Percentiles rank a stretch among this genome's conserved stretches.
These are phyloP conservation scores for Rhopalosiphum maidis DNA, from an alignment of 1,140 invertebrate genomes.

Conservation along the genomic window DNA sequence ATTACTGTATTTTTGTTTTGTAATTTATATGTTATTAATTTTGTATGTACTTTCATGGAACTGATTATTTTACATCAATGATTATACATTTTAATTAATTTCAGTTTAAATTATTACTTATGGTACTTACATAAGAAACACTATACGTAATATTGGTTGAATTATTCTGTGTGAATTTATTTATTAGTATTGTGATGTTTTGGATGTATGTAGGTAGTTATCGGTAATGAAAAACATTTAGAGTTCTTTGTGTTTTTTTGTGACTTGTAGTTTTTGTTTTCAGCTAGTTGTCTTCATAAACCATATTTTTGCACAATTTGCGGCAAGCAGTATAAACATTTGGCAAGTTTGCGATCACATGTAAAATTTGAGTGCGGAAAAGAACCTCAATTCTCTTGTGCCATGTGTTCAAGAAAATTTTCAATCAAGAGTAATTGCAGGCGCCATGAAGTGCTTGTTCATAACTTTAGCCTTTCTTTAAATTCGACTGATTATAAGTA, in stretches of 20 bases:
- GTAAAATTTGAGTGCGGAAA: slow-evolving; percentile 63
- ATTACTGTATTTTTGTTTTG: not conserved
- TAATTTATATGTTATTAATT: not conserved
- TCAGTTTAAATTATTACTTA: not conserved
- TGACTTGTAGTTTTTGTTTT: slow-evolving; percentile 53
- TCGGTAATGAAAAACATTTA: not conserved
- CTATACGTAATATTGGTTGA: not conserved
- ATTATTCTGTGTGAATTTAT: not conserved
- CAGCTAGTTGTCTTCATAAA: slow-evolving; percentile 63
- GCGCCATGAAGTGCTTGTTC: slow-evolving; percentile 47
- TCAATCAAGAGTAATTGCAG: slow-evolving; percentile 61
- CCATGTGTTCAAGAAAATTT: slow-evolving; percentile 60
- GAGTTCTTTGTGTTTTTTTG: not conserved
- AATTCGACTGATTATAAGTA: slow-evolving; percentile 41
- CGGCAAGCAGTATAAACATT: slow-evolving; percentile 58
- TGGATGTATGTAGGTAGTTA: slow-evolving; percentile 27
- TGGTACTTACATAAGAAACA: not conserved
- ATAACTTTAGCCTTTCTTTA: slow-evolving; percentile 43
- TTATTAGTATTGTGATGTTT: slow-evolving; percentile 8
- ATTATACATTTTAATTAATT: not conserved
- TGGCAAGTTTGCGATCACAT: slow-evolving; percentile 63
- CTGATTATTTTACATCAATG: not conserved
- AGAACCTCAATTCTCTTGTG: slow-evolving; percentile 63
- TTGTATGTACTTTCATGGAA: not conserved
- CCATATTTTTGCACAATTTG: slow-evolving; percentile 58